A percentile compares a stretch with the other conserved stretches of the same genome.
phyloP scores from a whole-genome alignment of 2,113 vertebrate species.

The Chionomys nivalis region DNA sequence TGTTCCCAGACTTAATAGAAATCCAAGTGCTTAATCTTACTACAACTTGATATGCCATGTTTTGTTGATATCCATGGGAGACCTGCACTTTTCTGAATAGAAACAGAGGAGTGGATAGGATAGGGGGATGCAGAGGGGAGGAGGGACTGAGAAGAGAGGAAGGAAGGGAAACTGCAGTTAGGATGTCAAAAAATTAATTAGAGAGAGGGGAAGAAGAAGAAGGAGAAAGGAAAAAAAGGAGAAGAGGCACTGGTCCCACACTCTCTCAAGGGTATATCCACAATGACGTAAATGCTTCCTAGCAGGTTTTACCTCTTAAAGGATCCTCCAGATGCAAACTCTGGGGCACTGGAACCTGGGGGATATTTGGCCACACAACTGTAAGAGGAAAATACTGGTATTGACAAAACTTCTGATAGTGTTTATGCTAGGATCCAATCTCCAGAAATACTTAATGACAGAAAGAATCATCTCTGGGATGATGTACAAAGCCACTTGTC shows the following conservation, averaged over 20 bases:
- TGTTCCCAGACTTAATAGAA: background rate
- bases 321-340: background rate
- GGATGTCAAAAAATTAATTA: background rate
- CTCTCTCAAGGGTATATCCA: background rate
- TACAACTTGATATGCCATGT: background rate
- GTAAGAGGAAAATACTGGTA: background rate
- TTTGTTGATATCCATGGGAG: background rate
- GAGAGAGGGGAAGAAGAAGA: background rate
- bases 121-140: background rate
- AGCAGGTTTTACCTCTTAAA: background rate
- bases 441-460: background rate
- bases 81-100: background rate
- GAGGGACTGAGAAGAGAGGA: too few species aligned
- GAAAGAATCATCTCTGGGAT: background rate
- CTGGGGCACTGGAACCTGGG: background rate
- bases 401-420: background rate
- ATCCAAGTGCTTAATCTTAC: background rate
- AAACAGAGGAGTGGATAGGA: background rate
- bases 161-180: background rate
- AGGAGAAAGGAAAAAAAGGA: background rate
- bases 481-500: background rate
- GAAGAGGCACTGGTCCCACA: background rate
- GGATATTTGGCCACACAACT: background rate
- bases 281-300: background rate
- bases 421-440: background rate